Percentiles rank a stretch among this genome's conserved stretches.
Evolutionary conservation across 2,797 vertebrate genomes (phyloP).

Genomic region (Dermochelys coriacea): DNA sequence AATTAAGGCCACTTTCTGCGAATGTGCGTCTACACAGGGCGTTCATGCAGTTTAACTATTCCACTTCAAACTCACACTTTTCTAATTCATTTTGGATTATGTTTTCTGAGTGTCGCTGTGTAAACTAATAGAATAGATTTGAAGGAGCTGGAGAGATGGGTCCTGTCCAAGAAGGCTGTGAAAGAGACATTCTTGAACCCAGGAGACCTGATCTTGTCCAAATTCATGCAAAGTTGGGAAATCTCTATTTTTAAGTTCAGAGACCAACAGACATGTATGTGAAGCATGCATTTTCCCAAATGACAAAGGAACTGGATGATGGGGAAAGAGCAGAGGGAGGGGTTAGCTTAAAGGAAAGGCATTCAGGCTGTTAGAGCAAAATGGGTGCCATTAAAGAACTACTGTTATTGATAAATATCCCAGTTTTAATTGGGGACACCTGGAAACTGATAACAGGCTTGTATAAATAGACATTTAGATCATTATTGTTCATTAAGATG

Average conservation of each 20-base stretch:
- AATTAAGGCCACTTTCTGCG: not conserved
- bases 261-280: not conserved
- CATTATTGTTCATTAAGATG: not conserved
- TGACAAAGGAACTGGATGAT: not conserved
- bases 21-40: not conserved
- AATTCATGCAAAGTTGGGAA: not conserved
- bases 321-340: not conserved
- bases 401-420: not conserved
- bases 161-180: not conserved
- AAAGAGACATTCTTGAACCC: not conserved
- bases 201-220: not conserved
- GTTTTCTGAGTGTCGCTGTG: not conserved
- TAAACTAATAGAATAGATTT: not conserved
- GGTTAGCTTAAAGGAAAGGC: fast-evolving
- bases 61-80: not conserved
- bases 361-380: not conserved
- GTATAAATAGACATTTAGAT: fast-evolving
- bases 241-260: not conserved
- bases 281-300: not conserved
- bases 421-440: fast-evolving
- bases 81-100: not conserved
- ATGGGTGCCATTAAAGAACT: not conserved
- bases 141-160: constrained; percentile 12
- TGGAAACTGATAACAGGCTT: not conserved
- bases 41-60: not conserved